Conservation (phyloP, 2,797 vertebrate species). For the Sebastolobus alascanus region DNA sequence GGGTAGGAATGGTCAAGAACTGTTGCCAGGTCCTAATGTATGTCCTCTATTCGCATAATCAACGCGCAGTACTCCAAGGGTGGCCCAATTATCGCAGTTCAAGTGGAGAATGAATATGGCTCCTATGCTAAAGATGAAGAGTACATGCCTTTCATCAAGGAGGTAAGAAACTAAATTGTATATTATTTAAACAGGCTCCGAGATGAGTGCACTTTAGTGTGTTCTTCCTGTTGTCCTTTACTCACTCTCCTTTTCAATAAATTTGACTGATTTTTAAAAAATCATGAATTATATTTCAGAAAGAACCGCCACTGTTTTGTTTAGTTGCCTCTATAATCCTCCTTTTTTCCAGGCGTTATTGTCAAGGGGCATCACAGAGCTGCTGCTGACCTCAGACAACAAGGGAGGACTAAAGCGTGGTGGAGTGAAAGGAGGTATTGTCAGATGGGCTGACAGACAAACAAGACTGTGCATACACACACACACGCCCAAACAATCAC, state of each 20-base stretch:
- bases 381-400: slow-evolving; percentile 92
- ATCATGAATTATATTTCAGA: background rate
- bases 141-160: slow-evolving; percentile 91
- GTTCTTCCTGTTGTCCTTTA: background rate
- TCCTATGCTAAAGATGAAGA: slow-evolving; percentile 88
- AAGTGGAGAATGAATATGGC: slow-evolving; percentile 97
- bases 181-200: background rate
- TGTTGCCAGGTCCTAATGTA: slow-evolving; percentile 35
- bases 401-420: slow-evolving; percentile 84
- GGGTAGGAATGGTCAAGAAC: slow-evolving; percentile 9
- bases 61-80: slow-evolving; percentile 79
- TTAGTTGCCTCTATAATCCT: slow-evolving; percentile 14
- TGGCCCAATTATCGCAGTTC: slow-evolving; percentile 93
- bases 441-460: slow-evolving; percentile 42
- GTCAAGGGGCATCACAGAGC: slow-evolving; percentile 89
- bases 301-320: slow-evolving; percentile 14
- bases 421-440: slow-evolving; percentile 90
- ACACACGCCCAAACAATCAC: slow-evolving; percentile 15
- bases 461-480: slow-evolving; percentile 18
- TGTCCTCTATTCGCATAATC: slow-evolving; percentile 52
- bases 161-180: slow-evolving; percentile 75
- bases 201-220: background rate
- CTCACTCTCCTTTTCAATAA: background rate
- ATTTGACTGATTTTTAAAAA: background rate
- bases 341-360: slow-evolving; percentile 84